Base-by-base conservation (phyloP, 2,888 invertebrate genomes). In the Elegia similella region DNA sequence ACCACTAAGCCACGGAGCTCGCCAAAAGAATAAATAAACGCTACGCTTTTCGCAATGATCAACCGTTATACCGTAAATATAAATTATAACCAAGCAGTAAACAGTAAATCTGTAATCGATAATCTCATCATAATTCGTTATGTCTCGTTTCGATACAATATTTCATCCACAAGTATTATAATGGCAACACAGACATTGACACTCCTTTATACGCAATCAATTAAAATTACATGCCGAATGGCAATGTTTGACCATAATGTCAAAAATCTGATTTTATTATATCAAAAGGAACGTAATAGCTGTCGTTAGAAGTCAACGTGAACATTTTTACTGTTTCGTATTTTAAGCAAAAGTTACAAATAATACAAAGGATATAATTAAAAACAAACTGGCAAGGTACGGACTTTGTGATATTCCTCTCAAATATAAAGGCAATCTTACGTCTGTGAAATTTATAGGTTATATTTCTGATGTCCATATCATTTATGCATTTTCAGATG, bases 401-500 rank as follows among this genome's bases (percentile, higher is more conserved):
- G 13, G 12, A 42, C 1, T 30, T 43, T 12, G 12, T 17, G 15
- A 15, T 13, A 43, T 30, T 30, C 8, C n/a, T 16, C 12, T 8
- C 12, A 29, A 6, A 7, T 23, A 44, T 1, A 15, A 3, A 43
- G 12, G 0, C 30, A 46, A 16, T 30, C 0, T 53, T 46, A 61
- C 67, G 6, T 0, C 13, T 50, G 62, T 55, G 44, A 55, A 62
- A 62, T 66, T 64, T 71, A 66, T 76, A 87, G 88, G 88, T 88
- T 88, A 89, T 85, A 69, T 66, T 70, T 56, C 5, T 67, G 16
- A 62, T 62, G 62, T 67, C 61, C 34, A n/a, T n/a, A n/a, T n/a
- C n/a, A n/a, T n/a, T n/a, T n/a, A n/a, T n/a, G n/a, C n/a, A n/a
- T 58, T 85, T 85, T 56, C 81, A 94, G 92, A 97, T 97, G 96